Percentiles rank a stretch among this genome's conserved stretches.
phyloP scores from a whole-genome alignment of 2,113 vertebrate genomes.

The Phoenicopterus ruber region DNA sequence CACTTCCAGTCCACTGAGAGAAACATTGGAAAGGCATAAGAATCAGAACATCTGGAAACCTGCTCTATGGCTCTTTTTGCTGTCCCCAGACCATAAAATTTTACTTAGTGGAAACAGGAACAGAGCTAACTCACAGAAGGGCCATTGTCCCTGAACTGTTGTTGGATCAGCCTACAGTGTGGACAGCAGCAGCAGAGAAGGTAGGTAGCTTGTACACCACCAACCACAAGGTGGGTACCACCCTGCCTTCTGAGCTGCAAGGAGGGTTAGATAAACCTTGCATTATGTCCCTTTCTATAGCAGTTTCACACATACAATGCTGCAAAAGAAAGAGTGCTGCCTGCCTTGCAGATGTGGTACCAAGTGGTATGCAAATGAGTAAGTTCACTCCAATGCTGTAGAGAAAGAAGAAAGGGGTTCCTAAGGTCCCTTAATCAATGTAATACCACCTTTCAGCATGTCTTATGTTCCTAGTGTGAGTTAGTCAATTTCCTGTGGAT shows the following conservation, averaged over 20 bases:
- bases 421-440: background rate
- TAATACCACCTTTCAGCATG: background rate
- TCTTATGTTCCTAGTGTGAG: background rate
- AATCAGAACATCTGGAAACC: background rate
- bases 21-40: background rate
- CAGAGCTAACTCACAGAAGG: background rate
- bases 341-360: background rate
- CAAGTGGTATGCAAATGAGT: background rate
- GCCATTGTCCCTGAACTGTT: background rate
- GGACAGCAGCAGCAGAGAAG: background rate
- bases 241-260: background rate
- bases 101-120: background rate
- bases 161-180: background rate
- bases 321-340: background rate
- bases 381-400: background rate
- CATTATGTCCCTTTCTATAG: background rate
- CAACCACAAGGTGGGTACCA: background rate
- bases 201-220: background rate
- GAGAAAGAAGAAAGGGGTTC: background rate
- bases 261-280: accelerated
- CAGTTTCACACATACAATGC: background rate
- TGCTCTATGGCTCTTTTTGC: background rate
- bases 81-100: background rate
- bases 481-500: background rate
- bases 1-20: background rate